Evolutionary conservation across 35 echinoderm and acorn worm genomes (phyloP), one percentile per base, ranked within the genome.

Genomic region (Chiridota heheva): DNA sequence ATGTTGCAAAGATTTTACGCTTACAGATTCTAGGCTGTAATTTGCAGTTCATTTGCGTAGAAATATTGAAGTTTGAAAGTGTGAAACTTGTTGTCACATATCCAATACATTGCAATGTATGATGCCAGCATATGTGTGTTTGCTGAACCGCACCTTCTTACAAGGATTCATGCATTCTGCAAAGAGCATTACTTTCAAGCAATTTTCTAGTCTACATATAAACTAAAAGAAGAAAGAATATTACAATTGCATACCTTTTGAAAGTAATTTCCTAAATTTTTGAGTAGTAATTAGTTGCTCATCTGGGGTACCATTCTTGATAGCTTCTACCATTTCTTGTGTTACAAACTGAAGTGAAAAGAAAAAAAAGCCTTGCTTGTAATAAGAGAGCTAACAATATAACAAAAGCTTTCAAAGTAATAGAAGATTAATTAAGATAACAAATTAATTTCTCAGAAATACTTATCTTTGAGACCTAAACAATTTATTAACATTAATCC

Each of bases 251-350:
- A 8, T 36, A 90, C 95, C 95, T 98, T 91, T 92, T 72, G 95
- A 98, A 17, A 98, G 81, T 4, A 98, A 66, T 89, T 98, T 98
- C 58, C 95, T 84, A 78, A 98, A 98, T 68, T 87, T 87, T 63
- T 98, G 95, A 80, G 89, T 98, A 46, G 95, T 89, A 43, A 76
- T 81, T 22, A 98, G 58, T 43, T 98, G 95, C 35, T 65, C 60
- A 59, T 84, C 81, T 34, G 66, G 84, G 40, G 88, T 81, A 59
- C 90, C 89, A 62, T 70, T 84, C 72, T 81, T 91, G 10, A 98
- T 82, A 42, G 70, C 86, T 32, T 88, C 77, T 29, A 98, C 89
- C 95, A 98, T 98, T 59, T 92, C 95, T 55, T 68, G 48, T 61
- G 84, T 91, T 8, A 98, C 85, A 73, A 48, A 88, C 60, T 64